phyloP scores from a whole-genome alignment of 1,140 invertebrate genomes.

The Trigoniulus corallinus region DNA sequence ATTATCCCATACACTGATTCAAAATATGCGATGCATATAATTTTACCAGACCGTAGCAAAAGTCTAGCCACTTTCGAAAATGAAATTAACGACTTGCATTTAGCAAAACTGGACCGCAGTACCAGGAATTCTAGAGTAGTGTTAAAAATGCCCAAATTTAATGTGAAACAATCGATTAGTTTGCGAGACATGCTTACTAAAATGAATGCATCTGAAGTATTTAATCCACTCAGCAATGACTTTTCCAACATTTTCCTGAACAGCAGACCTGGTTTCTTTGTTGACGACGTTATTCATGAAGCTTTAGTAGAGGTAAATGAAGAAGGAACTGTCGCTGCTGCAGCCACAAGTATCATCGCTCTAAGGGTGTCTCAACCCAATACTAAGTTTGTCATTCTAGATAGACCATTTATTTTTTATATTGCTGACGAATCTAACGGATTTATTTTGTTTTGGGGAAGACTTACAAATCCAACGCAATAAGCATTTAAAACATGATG shows the following conservation, averaged over 20 bases:
- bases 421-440: constrained; percentile 30
- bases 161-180: not conserved
- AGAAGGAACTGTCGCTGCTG: constrained; percentile 49
- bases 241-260: not conserved
- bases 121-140: not conserved
- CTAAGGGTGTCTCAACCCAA: not conserved
- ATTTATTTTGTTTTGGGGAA: constrained; percentile 48
- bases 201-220: not conserved
- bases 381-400: constrained; percentile 33
- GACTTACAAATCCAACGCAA: constrained; percentile 39
- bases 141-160: not conserved
- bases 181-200: not conserved
- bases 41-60: not conserved
- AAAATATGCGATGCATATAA: not conserved
- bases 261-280: not conserved
- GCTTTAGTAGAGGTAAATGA: constrained; percentile 45
- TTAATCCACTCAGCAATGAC: not conserved
- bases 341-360: constrained; percentile 32
- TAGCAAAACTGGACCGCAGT: not conserved
- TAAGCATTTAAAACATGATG: no score
- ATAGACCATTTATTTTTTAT: constrained; percentile 54
- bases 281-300: constrained; percentile 28
- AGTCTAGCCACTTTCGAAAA: not conserved
- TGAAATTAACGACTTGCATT: not conserved
- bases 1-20: not conserved